A percentile compares a stretch with the other conserved stretches of the same genome.
Conservation (phyloP, 2,797 vertebrate genomes). For the Miichthys miiuy region DNA sequence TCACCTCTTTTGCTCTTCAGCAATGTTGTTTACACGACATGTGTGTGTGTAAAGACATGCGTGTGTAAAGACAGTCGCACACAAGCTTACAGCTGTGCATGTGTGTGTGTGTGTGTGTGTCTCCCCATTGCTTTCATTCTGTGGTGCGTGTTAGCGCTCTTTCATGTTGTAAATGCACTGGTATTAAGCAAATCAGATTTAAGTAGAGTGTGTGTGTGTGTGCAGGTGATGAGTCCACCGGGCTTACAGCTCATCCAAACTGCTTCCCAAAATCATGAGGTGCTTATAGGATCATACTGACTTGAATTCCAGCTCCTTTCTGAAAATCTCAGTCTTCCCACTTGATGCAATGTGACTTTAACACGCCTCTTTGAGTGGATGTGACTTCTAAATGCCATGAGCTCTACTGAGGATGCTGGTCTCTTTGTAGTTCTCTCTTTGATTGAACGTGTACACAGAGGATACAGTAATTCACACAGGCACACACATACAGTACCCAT, state of each 20-base stretch:
- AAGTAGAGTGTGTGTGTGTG: conserved; percentile 31
- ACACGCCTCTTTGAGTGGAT: conserved; percentile 28
- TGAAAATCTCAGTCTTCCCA: conserved; percentile 3
- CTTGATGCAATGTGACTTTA: conserved; percentile 23
- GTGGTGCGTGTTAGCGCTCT: conserved; percentile 34
- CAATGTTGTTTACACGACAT: conserved; percentile 52
- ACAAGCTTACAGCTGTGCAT: conserved; percentile 30
- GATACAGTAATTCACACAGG: conserved; percentile 3
- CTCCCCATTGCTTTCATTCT: conserved; percentile 26
- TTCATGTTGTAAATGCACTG: conserved; percentile 55
- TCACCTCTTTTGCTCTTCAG: conserved; percentile 40
- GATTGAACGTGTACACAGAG: conserved; percentile 35
- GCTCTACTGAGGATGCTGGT: conserved; percentile 28
- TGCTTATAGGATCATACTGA: conserved; percentile 26
- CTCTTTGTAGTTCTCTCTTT: conserved; percentile 61
- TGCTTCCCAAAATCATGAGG: conserved; percentile 17
- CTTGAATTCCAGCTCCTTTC: conserved; percentile 17
- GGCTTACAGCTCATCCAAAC: conserved; percentile 22
- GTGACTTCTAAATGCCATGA: conserved; percentile 18
- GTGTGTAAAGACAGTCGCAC: background rate
- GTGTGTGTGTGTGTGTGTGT: background rate
- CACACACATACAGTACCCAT: conserved; percentile 29
- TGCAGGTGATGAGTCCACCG: conserved; percentile 51
- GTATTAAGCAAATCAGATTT: conserved; percentile 56
- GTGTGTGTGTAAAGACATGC: background rate